Evolutionary conservation across 2,113 vertebrate species (phyloP), one percentile per base, ranked within the genome.

Genomic region (Tangachromis dhanisi): DNA sequence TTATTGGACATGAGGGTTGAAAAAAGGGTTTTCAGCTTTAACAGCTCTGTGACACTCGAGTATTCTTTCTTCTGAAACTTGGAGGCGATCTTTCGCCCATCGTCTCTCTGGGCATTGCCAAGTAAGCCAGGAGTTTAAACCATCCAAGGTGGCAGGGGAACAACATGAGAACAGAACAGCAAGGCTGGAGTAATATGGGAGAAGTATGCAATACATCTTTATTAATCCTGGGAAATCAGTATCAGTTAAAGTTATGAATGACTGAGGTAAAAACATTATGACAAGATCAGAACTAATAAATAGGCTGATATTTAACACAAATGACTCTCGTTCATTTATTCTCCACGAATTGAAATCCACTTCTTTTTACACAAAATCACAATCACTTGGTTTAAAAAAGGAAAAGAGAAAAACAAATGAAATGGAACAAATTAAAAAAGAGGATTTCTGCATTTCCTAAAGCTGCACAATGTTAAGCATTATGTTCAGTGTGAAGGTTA

Each of bases 41-140:
- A 31, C 26, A 61, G 57, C 26, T 61, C 57, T 9, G 57, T 61
- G 57, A 61, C 0, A 31, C 57, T 17, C 57, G 5, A 61, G 14
- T 61, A 61, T 0, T 0, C 57, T 59, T 59, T 0, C 8, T 59
- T 59, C 26, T 59, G 26, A 17, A 59, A 59, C 57, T 59, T 59
- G 2, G 55, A 59, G 55, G 55, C 1, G 1, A 61, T 61, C 57
- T 10, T 61, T 61, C 8, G 1, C 5, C 57, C 57, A 33, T 33
- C 26, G 0, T 31, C 57, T 61, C 57, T 61, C 14, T 61, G 26
- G 8, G 2, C 26, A 31, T 61, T 33, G 57, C 0, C 29, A 61
- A 61, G 57, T 61, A 1, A 7, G 57, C 57, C 57, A 61, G 1
- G 57, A 33, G 29, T 61, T 19, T 17, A 61, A 61, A 6, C 8